Base-by-base conservation (phyloP, 53 echinoderm and acorn worm species). In the Henricia sp. region DNA sequence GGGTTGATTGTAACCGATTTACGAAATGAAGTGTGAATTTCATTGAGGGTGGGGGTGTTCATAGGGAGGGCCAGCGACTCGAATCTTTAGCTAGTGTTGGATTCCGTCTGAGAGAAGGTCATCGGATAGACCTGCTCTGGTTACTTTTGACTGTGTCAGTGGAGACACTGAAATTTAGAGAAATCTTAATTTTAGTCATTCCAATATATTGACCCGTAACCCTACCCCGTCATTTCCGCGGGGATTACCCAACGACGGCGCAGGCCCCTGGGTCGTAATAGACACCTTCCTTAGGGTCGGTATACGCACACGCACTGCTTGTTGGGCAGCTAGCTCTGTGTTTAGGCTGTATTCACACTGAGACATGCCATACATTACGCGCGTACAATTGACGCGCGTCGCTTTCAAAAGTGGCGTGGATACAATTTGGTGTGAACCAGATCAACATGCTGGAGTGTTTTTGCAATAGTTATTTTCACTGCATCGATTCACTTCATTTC, bases 171-270 rank as follows among this genome's bases (percentile, higher is more conserved):
- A 63, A 32, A 23, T 46, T 48, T 46, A 23, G 48, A 37, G 64
- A 80, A 80, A 57, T 62, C 63, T 62, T 48, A 46, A 26, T 80
- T 80, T 62, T 43, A 80, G 80, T 80, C 46, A 80, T 80, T 80
- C 80, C 80, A 64, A 80, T 80, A 62, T 80, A 80, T 80, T 64
- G 80, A 80, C 63, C 46, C 48, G 80, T 80, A 80, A 80, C 65
- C 30, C 50, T 50, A 80, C 23, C 62, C 50, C 33, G 34, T 64
- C 63, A 80, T 63, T 63, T 63, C 64, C 80, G 16, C 35, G 50
- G 80, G 80, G 80, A 80, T 80, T 80, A 80, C 44, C 63, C 80
- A 30, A 36, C 44, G 80, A 80, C 63, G 63, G 80, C 29, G 44
- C 43, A 23, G 64, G 48, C 63, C 80, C 80, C 19, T 52, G 33